phyloP scores from a whole-genome alignment of 2,797 vertebrate genomes.

The Sardinella longiceps region DNA sequence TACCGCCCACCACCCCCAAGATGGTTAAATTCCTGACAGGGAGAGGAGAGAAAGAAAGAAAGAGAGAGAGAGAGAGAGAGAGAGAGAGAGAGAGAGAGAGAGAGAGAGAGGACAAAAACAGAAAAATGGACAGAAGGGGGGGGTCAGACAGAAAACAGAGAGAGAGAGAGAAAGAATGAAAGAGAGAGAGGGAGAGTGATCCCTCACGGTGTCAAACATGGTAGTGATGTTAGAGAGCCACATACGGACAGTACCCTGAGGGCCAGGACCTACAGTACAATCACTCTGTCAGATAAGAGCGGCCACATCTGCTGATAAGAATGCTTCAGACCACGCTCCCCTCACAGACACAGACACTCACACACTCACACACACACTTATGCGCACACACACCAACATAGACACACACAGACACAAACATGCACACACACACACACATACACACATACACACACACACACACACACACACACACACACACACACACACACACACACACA shows the following conservation, averaged over 20 bases:
- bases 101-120: background rate
- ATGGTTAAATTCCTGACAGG: background rate
- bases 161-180: background rate
- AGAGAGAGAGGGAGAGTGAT: background rate
- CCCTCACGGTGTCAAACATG: background rate
- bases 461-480: background rate
- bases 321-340: background rate
- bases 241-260: background rate
- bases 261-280: slow-evolving; percentile 19
- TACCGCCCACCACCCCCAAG: background rate
- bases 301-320: slow-evolving; percentile 2
- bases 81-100: background rate
- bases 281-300: slow-evolving; percentile 1
- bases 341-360: background rate
- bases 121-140: background rate
- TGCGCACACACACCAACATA: slow-evolving; percentile 25
- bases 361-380: background rate
- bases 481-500: background rate
- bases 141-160: background rate
- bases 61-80: background rate
- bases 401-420: background rate
- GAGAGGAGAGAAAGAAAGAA: background rate
- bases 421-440: background rate
- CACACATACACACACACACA: background rate
- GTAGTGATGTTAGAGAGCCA: background rate